Base-by-base conservation (phyloP, 2,797 vertebrate species). In the Bryconaethiops microstoma region DNA sequence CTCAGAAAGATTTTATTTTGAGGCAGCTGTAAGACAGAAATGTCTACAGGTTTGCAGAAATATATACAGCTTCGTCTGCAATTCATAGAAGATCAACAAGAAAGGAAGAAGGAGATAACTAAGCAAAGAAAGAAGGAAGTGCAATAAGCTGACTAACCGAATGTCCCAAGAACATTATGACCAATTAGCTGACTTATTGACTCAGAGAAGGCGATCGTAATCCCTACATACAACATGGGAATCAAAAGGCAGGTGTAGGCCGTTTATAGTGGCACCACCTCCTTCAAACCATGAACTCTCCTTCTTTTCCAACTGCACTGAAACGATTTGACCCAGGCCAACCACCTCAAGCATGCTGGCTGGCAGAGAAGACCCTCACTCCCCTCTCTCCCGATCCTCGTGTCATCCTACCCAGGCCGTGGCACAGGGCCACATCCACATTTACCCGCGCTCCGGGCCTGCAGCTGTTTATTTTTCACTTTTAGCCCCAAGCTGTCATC, bases 381-480 rank as follows among this genome's bases (percentile, higher is more conserved):
- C 50, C 64, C 57, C 54, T 74, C 75, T 67, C 78, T 77, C 76
- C 68, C 42, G 9, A 73, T 79, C 72, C 55, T 60, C 57, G 23
- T 77, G 81, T 83, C 84, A 84, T 84, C 82, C 81, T 82, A 84
- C 76, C 78, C 74, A 50, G 12, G 39, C 70, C 25, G 52, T 84
- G 84, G 86, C 85, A 62, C 13, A 25, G 9, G n/a, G 59, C 85
- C 86, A 84, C 82, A 80, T 87, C 86, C 81, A 78, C 79, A 83
- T 88, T 88, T 89, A 88, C 82, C 83, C 55, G 77, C 83, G 71
- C 80, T 68, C 82, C 16, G 68, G 48, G 79, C 78, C 74, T 42
- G 84, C 92, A 92, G 92, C 91, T 93, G 91, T 89, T 90, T 90
- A 74, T 62, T 85, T 89, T 87, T 92, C 86, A 88, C 89, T 92